These are phyloP conservation scores for Meghimatium bilineatum DNA, from an alignment of 2,888 invertebrate genomes.

Conservation along the genomic window DNA sequence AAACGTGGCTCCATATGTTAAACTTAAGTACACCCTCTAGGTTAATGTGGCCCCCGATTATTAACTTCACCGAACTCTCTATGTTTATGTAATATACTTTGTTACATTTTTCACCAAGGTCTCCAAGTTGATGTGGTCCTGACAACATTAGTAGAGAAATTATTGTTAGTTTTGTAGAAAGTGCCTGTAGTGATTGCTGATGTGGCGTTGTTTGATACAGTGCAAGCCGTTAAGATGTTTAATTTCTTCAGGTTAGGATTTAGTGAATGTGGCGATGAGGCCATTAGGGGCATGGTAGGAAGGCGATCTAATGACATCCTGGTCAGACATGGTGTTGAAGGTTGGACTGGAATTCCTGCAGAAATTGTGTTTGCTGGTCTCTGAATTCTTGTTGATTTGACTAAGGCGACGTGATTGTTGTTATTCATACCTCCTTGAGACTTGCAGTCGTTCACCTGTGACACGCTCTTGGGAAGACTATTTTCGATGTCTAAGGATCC, in stretches of 20 bases:
- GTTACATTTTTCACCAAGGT: constrained; percentile 28
- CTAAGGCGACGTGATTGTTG: not conserved
- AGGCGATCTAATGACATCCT: not conserved
- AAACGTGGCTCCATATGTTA: no score
- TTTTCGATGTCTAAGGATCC: not conserved
- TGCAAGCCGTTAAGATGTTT: not conserved
- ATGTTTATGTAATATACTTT: no score
- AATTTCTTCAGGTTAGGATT: not conserved
- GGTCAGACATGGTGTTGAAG: not conserved
- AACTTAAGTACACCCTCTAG: no score
- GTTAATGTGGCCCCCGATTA: no score
- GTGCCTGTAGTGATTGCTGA: not conserved
- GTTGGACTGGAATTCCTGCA: not conserved
- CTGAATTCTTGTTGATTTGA: not conserved
- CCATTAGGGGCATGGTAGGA: not conserved
- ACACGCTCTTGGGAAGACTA: not conserved
- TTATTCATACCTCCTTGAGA: not conserved
- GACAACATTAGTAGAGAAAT: not conserved
- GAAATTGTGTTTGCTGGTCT: not conserved
- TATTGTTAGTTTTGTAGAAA: not conserved
- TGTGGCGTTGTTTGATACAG: not conserved
- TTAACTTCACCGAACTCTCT: no score
- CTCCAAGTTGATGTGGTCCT: constrained; percentile 41
- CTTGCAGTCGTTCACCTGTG: not conserved
- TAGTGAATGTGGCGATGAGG: not conserved